Evolutionary conservation across 2,888 invertebrate species (phyloP).

Genomic region (Luffia ferchaultella): DNA sequence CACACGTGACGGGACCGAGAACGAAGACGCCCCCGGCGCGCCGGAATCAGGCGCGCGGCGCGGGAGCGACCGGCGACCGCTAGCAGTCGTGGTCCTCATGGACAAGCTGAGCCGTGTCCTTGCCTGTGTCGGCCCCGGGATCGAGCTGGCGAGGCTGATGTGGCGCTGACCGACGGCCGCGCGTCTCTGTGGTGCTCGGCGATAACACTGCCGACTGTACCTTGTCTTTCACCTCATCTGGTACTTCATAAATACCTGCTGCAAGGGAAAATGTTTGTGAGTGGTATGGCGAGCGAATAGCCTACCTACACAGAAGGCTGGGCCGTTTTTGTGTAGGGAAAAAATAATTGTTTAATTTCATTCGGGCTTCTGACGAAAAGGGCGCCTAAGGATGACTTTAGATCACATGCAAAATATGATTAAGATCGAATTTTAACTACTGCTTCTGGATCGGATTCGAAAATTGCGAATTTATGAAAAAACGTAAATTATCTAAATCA

Average conservation of each 20-base stretch:
- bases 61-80: conserved; percentile 12
- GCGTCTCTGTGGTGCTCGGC: conserved; percentile 83
- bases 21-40: neutral
- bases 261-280: too few relatives aligned
- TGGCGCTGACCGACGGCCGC: conserved; percentile 76
- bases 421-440: too few relatives aligned
- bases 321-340: too few relatives aligned
- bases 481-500: too few relatives aligned
- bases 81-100: conserved; percentile 80
- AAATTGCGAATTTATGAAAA: too few relatives aligned
- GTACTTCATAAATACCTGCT: conserved; percentile 83
- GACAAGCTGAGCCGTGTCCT: conserved; percentile 90
- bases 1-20: neutral
- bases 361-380: too few relatives aligned
- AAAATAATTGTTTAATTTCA: too few relatives aligned
- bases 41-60: neutral
- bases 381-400: too few relatives aligned
- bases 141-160: conserved; percentile 82
- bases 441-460: too few relatives aligned
- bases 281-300: too few relatives aligned
- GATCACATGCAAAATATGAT: too few relatives aligned
- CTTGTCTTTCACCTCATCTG: conserved; percentile 77
- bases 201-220: conserved; percentile 79
- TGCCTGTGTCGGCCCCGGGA: conserved; percentile 87
- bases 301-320: too few relatives aligned